Conservation (phyloP, 2,113 vertebrate genomes). For the Fulica atra region DNA sequence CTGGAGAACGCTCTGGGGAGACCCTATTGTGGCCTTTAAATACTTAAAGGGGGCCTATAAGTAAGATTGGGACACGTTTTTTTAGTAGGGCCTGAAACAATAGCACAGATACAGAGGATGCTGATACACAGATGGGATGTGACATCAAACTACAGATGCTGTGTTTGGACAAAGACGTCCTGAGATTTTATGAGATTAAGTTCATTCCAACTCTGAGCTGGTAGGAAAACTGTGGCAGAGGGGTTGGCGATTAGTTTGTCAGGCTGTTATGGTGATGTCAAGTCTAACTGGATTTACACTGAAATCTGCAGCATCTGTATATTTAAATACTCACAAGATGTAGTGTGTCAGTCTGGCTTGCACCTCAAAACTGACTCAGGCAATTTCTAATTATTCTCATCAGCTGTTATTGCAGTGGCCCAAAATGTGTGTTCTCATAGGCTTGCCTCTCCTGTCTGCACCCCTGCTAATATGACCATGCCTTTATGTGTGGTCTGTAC, state of each 20-base stretch:
- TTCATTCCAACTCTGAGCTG: neutral
- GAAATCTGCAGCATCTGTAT: neutral
- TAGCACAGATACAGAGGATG: neutral
- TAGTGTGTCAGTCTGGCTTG: neutral
- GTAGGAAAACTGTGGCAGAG: neutral
- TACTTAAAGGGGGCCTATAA: no score
- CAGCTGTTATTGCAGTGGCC: neutral
- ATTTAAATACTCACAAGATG: neutral
- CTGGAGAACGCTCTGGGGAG: no score
- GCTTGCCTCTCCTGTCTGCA: neutral
- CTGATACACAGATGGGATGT: accelerated
- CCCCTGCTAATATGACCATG: neutral
- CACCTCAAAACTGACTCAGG: neutral
- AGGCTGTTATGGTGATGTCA: neutral
- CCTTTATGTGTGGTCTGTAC: accelerated
- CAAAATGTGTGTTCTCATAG: neutral
- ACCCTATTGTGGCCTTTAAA: no score
- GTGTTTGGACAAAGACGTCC: neutral
- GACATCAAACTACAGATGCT: neutral
- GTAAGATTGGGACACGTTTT: no score
- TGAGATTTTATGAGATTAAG: neutral
- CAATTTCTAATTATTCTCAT: neutral
- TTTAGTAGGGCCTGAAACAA: no score
- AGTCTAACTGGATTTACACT: neutral
- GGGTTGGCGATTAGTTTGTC: neutral